Evolutionary conservation across 1,140 invertebrate genomes (phyloP), one percentile per base, ranked within the genome.

Genomic region (Semibalanus balanoides): DNA sequence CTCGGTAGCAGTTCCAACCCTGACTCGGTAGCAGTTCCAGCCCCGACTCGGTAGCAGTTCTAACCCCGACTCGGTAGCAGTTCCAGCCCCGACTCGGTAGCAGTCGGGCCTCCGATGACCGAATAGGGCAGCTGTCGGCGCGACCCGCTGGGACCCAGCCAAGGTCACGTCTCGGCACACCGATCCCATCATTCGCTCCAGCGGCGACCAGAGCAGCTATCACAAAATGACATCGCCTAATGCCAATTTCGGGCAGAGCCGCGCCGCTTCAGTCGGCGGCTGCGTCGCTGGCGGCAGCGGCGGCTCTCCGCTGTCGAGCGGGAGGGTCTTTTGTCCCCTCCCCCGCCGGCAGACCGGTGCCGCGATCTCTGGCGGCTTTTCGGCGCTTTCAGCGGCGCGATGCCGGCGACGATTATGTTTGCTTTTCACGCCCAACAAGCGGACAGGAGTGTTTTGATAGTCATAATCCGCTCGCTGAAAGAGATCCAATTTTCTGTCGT

Each of bases 391-490:
- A 64, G 51, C 22, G 7, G 51, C 22, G 1, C 51, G 51, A 64
- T 64, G 51, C 51, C 22, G 22, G 51, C 51, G 51, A 64, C 22
- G 51, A 64, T 64, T 64, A 64, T 64, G 51, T 64, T 64, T 64
- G 51, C 51, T 64, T 64, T 64, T 64, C 51, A 64, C 51, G 51
- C 51, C 51, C 51, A 64, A 64, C 51, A 64, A 64, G 51, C 51
- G 51, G 51, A 64, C 51, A 64, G 51, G 51, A 64, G 51, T 64
- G 51, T 64, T 64, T 64, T 64, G 51, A 64, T 64, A 64, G 51
- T 64, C 11, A 64, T 64, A 64, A 64, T 64, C 51, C 51, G 11
- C 51, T 14, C 51, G 51, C 11, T 64, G 51, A 64, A 64, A 64
- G 51, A 64, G 51, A 64, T 64, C 51, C 51, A 64, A 64, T 64